Conservation (phyloP, 2,113 vertebrate species). For the Percina caprodes region DNA sequence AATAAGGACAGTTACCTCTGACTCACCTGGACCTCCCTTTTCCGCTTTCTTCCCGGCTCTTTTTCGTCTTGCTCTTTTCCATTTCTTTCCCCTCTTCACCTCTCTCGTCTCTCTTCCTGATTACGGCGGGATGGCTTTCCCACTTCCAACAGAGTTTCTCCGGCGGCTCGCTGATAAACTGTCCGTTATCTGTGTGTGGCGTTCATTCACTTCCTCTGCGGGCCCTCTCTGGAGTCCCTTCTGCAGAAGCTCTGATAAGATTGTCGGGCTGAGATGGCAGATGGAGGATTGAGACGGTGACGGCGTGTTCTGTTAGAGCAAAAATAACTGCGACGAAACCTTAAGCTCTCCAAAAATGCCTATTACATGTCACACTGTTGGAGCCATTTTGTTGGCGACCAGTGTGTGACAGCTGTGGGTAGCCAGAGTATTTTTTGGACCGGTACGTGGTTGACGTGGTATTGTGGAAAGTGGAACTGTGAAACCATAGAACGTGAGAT, state of each 20-base stretch:
- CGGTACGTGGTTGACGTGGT: no score
- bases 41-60: constrained; percentile 3
- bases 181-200: constrained; percentile 51
- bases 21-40: constrained; percentile 31
- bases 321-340: not conserved
- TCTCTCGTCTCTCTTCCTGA: constrained; percentile 8
- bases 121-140: constrained; percentile 24
- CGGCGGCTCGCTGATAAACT: constrained; percentile 46
- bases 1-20: constrained; percentile 40
- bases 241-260: constrained; percentile 69
- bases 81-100: not conserved
- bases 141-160: constrained; percentile 46
- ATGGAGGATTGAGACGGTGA: constrained; percentile 14
- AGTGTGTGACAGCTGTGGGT: no score
- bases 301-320: not conserved
- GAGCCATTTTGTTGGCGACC: no score
- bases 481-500: no score
- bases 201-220: constrained; percentile 38
- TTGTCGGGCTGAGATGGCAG: constrained; percentile 46
- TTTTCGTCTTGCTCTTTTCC: not conserved
- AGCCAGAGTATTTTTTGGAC: no score
- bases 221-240: constrained; percentile 57
- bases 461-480: no score
- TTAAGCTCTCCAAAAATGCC: not conserved
- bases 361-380: no score